A percentile compares a stretch with the other conserved stretches of the same genome.
Conservation (phyloP, 2,888 invertebrate genomes). For the Drosophila vallismaia region DNA sequence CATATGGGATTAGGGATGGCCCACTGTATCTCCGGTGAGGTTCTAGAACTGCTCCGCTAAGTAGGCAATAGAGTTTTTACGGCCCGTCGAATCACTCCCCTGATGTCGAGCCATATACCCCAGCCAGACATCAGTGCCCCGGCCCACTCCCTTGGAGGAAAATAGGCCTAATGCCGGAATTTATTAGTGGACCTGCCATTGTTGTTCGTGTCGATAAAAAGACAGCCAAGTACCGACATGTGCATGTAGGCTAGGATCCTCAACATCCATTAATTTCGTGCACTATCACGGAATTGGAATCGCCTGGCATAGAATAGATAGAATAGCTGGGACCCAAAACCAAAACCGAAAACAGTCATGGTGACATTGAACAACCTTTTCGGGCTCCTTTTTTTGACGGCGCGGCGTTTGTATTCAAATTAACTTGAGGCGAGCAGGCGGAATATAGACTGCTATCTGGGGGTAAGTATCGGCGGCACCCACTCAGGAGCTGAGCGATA, state of each 20-base stretch:
- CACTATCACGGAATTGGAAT: slow-evolving; percentile 71
- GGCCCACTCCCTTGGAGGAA: not conserved
- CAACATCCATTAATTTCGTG: slow-evolving; percentile 63
- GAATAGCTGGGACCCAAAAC: slow-evolving; percentile 6
- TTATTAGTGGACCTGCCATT: slow-evolving; percentile 41
- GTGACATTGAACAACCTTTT: slow-evolving; percentile 61
- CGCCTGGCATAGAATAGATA: slow-evolving; percentile 26
- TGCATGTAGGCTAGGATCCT: slow-evolving; percentile 32
- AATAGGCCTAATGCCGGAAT: slow-evolving; percentile 55
- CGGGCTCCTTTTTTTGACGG: slow-evolving; percentile 11
- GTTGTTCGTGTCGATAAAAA: slow-evolving; percentile 24
- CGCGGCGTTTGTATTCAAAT: slow-evolving; percentile 66
- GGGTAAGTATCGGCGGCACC: slow-evolving; percentile 60
- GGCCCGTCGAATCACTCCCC: slow-evolving; percentile 39
- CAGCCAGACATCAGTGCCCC: slow-evolving; percentile 19
- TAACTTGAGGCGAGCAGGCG: slow-evolving; percentile 37
- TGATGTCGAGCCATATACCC: slow-evolving; percentile 41
- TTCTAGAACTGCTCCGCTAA: slow-evolving; percentile 5
- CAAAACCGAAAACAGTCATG: not conserved
- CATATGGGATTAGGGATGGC: not conserved
- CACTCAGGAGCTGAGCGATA: slow-evolving; percentile 61
- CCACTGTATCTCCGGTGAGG: slow-evolving; percentile 5
- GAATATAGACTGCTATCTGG: slow-evolving; percentile 38
- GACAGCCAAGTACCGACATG: slow-evolving; percentile 25
- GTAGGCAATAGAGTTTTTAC: slow-evolving; percentile 55